Conservation (phyloP, 2,113 vertebrate genomes). For the Aegotheles bennettii region DNA sequence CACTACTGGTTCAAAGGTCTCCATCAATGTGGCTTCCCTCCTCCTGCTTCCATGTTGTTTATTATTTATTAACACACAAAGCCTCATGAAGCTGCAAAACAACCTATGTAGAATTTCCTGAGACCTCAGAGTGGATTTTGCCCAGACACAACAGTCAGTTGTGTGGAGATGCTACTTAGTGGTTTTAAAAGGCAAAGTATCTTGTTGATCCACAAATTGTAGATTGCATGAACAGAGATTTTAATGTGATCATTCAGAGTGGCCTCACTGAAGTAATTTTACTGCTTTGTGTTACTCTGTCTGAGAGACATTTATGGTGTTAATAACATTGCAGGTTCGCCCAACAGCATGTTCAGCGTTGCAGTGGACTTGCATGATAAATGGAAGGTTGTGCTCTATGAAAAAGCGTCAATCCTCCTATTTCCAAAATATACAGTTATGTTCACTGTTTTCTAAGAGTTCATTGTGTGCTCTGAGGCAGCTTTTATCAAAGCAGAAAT, state of each 20-base stretch:
- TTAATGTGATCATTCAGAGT: neutral
- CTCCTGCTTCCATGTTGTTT: neutral
- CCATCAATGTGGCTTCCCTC: neutral
- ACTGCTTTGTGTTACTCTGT: neutral
- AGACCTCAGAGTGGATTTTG: neutral
- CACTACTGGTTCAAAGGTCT: neutral
- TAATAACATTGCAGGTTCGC: neutral
- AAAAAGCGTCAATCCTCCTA: neutral
- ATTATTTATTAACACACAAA: neutral
- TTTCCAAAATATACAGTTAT: neutral
- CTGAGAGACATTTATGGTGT: neutral
- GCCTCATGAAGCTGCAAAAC: neutral
- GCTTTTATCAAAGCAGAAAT: neutral
- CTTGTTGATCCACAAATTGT: neutral
- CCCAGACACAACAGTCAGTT: rapidly evolving
- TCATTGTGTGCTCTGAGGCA: neutral
- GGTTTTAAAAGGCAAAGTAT: neutral
- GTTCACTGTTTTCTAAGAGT: neutral
- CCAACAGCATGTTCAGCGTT: neutral
- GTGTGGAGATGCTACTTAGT: neutral
- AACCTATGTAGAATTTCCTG: neutral
- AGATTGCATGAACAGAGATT: neutral
- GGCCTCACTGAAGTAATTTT: neutral
- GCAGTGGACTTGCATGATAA: neutral
- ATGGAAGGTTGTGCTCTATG: neutral